Conservation (phyloP, 2,113 vertebrate species). For the Lophochroa leadbeateri region DNA sequence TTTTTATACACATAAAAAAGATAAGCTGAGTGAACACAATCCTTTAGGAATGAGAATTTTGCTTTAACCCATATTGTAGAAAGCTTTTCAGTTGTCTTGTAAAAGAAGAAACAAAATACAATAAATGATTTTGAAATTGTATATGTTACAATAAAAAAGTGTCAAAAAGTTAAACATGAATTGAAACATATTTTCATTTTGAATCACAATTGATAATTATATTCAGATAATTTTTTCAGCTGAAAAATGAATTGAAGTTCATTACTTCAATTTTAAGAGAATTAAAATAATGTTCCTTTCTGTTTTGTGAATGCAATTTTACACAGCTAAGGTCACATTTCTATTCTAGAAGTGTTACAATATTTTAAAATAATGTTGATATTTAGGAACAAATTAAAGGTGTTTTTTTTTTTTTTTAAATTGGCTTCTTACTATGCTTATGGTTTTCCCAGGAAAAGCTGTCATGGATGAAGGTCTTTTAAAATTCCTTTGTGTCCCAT, state of each 20-base stretch:
- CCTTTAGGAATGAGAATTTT: background rate
- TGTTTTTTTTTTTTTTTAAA: background rate
- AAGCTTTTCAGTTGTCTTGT: background rate
- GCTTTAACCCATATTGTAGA: background rate
- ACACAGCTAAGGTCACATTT: background rate
- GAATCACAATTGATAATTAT: background rate
- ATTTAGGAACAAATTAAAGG: background rate
- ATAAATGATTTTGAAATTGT: background rate
- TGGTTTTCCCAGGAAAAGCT: background rate
- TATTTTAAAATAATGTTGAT: background rate
- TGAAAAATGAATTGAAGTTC: constrained; percentile 17
- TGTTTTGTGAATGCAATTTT: background rate
- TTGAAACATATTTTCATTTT: constrained; percentile 8
- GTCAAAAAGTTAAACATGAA: background rate
- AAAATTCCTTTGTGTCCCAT: background rate
- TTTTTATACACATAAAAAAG: background rate
- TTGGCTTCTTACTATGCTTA: background rate
- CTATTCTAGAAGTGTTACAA: background rate
- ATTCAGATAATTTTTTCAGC: background rate
- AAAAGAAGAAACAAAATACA: background rate
- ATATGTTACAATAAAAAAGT: background rate
- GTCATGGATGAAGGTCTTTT: background rate
- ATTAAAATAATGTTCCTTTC: background rate
- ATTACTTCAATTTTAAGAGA: background rate
- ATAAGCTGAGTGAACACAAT: background rate